These are phyloP conservation scores for Solenopsis invicta DNA, from an alignment of 1,140 invertebrate species.

Conservation along the genomic window DNA sequence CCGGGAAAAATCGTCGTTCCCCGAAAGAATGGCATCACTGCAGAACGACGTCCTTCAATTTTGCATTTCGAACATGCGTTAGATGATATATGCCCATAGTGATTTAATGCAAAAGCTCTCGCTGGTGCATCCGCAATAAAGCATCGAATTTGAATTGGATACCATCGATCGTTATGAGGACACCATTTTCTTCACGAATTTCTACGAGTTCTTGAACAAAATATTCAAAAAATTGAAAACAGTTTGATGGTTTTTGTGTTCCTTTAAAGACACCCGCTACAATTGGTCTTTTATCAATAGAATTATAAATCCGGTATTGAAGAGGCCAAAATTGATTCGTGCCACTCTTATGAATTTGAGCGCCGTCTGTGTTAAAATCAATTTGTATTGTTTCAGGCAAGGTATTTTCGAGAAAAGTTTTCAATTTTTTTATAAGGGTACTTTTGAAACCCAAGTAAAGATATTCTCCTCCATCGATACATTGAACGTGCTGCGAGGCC, in stretches of 20 bases:
- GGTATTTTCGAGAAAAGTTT: neutral
- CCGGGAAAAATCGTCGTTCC: neutral
- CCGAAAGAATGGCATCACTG: neutral
- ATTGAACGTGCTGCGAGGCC: neutral
- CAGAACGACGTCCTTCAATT: too few species aligned
- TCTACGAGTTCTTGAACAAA: too few species aligned
- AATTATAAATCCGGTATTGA: constrained; percentile 14
- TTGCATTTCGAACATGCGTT: too few species aligned
- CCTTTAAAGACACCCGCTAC: constrained; percentile 10
- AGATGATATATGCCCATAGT: too few species aligned
- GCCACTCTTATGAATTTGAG: neutral
- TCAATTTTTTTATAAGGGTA: constrained; percentile 10
- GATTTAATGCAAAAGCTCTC: too few species aligned
- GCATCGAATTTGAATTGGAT: neutral
- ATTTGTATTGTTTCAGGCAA: constrained; percentile 2
- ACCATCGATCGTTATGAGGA: neutral
- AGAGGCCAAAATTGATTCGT: neutral
- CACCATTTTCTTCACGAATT: neutral
- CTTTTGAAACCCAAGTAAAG: neutral
- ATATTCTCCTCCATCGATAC: neutral
- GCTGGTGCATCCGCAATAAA: neutral
- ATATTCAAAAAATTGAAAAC: too few species aligned
- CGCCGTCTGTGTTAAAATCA: constrained; percentile 5
- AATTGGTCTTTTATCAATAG: neutral
- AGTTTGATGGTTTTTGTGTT: too few species aligned